Conservation (phyloP, 2,888 invertebrate species). For the Pyrrhia umbra region DNA sequence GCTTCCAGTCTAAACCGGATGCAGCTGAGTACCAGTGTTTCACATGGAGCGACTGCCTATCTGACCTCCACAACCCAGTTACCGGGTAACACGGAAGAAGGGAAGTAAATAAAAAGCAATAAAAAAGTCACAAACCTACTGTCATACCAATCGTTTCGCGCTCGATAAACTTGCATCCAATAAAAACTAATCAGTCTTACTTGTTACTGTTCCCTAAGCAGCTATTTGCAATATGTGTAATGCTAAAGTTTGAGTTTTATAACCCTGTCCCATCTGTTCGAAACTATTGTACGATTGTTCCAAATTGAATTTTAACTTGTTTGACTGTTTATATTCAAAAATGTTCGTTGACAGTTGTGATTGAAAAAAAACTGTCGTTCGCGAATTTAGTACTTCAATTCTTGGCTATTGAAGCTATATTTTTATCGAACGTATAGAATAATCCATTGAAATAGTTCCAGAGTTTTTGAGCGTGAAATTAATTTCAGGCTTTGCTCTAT, state of each 20-base stretch:
- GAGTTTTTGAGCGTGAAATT: slow-evolving; percentile 50
- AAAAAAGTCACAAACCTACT: slow-evolving; percentile 13
- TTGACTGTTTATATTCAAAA: slow-evolving; percentile 49
- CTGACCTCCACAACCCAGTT: too few relatives aligned
- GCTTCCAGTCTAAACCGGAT: too few relatives aligned
- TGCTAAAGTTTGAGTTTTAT: slow-evolving; percentile 48
- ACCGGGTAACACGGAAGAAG: too few relatives aligned
- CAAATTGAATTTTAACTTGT: slow-evolving; percentile 62
- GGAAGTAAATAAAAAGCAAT: background rate
- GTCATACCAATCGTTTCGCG: slow-evolving; percentile 33
- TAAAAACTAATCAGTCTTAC: slow-evolving; percentile 49
- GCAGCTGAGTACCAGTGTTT: too few relatives aligned
- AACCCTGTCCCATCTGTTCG: slow-evolving; percentile 49
- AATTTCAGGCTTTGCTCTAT: slow-evolving; percentile 29
- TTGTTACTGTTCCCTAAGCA: slow-evolving; percentile 53
- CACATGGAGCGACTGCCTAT: too few relatives aligned
- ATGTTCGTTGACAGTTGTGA: slow-evolving; percentile 41
- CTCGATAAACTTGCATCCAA: slow-evolving; percentile 45
- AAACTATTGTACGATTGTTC: slow-evolving; percentile 15
- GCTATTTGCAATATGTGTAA: slow-evolving; percentile 43
- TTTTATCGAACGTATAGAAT: slow-evolving; percentile 28
- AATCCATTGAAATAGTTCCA: slow-evolving; percentile 43
- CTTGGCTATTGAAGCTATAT: slow-evolving; percentile 19
- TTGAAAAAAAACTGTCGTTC: slow-evolving; percentile 53
- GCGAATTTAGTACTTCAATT: slow-evolving; percentile 33